Percentiles rank a stretch among this genome's conserved stretches.
phyloP scores from a whole-genome alignment of 1,140 invertebrate species.

The Nasonia longicornis region DNA sequence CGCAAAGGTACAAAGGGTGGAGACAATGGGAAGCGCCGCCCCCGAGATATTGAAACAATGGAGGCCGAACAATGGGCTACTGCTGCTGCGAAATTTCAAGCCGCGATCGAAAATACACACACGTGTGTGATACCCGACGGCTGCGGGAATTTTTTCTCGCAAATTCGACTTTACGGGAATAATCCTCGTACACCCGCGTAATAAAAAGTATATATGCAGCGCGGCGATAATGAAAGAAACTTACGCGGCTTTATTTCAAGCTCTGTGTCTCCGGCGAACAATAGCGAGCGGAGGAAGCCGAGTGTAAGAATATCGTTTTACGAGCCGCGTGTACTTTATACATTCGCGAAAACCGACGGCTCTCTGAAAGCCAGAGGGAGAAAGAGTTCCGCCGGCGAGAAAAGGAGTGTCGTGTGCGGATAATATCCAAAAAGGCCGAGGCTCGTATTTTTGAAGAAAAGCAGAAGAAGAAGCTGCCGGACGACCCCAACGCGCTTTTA shows the following conservation, averaged over 20 bases:
- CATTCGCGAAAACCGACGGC: not conserved
- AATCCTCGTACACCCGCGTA: too few relatives aligned
- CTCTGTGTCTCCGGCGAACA: not conserved
- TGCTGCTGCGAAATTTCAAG: slow-evolving; percentile 60
- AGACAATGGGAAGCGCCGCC: slow-evolving; percentile 69
- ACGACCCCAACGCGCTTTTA: slow-evolving; percentile 47
- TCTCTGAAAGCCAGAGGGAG: slow-evolving; percentile 20
- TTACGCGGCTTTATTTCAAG: slow-evolving; percentile 19
- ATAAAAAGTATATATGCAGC: too few relatives aligned
- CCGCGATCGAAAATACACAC: slow-evolving; percentile 56
- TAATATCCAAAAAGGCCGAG: not conserved
- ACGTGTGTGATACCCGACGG: not conserved
- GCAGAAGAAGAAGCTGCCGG: slow-evolving; percentile 11
- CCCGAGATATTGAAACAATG: slow-evolving; percentile 68
- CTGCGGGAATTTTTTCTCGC: too few relatives aligned
- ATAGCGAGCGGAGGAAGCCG: not conserved
- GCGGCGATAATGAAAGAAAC: too few relatives aligned
- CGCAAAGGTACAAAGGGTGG: slow-evolving; percentile 67
- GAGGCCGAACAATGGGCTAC: slow-evolving; percentile 60
- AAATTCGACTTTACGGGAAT: too few relatives aligned
- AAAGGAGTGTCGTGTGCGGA: slow-evolving; percentile 11
- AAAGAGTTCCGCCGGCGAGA: slow-evolving; percentile 1
- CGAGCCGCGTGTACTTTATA: slow-evolving; percentile 9
- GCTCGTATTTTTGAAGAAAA: not conserved
- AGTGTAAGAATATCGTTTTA: slow-evolving; percentile 37